Base-by-base conservation (phyloP, 2,113 vertebrate species). In the Serinus canaria region DNA sequence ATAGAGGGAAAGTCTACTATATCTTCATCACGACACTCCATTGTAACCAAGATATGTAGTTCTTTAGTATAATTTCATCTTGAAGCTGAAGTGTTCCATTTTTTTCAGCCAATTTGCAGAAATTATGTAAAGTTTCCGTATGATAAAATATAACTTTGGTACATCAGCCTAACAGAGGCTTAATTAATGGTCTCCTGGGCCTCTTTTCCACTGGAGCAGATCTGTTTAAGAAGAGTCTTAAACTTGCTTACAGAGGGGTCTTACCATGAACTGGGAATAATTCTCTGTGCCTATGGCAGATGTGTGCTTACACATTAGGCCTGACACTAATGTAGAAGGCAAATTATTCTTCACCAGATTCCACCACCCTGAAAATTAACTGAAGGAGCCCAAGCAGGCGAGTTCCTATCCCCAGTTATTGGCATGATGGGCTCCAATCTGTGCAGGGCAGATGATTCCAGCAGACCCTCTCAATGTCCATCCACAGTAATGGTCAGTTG, bases 81-180 rank as follows among this genome's bases (percentile, higher is more conserved):
- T 79, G 80, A 84, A 95, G 69, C 95, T 94, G 64, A 96, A 96
- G 77, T 15, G 53, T 63, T 94, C 86, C 23, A 69, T 93, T 82
- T 94, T 93, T 96, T 96, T 91, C 85, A 86, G 79, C 62, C 91
- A 94, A 94, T 93, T 84, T 94, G 74, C 89, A 94, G 81, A 91
- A 97, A 95, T 92, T 95, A 92, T 33, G 44, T 86, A 69, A 95
- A 95, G 77, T 88, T 96, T 96, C 87, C 74, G 82, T 89, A 59
- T 33, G 74, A 93, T 89, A 92, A 94, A 89, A 94, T 89, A 82
- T 69, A 89, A 91, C 70, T 92, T 95, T 87, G 87, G 69, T 85
- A 92, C 16, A 95, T 89, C 66, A 92, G 85, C 44, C 85, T 93
- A 90, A 85, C 30, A 67, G 76, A 92, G 59, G 50, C 63, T 83